Percentiles rank a stretch among this genome's conserved stretches.
phyloP scores from a whole-genome alignment of 2,797 vertebrate species.

The Triplophysa bombifrons region DNA sequence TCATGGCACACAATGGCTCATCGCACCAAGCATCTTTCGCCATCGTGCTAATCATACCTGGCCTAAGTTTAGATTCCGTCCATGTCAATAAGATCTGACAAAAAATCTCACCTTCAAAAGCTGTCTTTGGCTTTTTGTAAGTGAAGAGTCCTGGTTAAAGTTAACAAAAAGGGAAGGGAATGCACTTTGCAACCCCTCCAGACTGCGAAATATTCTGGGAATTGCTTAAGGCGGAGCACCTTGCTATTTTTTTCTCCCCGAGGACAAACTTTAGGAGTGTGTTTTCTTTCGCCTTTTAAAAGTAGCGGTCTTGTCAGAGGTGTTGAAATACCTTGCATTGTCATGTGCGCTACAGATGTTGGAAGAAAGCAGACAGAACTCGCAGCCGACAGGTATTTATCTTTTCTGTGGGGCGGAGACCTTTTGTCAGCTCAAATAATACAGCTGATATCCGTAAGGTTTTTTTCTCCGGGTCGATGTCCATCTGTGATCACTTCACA shows the following conservation, averaged over 20 bases:
- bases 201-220: slow-evolving; percentile 45
- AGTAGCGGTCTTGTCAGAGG: slow-evolving; percentile 57
- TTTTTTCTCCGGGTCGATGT: slow-evolving; percentile 26
- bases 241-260: slow-evolving; percentile 47
- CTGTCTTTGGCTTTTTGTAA: background rate
- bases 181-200: slow-evolving; percentile 32
- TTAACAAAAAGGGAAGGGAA: slow-evolving; percentile 6
- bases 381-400: slow-evolving; percentile 59
- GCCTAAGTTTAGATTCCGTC: slow-evolving; percentile 59
- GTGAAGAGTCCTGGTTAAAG: slow-evolving; percentile 12
- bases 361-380: slow-evolving; percentile 56
- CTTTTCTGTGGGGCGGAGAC: slow-evolving; percentile 45
- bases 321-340: slow-evolving; percentile 67
- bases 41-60: slow-evolving; percentile 53
- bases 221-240: slow-evolving; percentile 31
- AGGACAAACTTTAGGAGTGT: slow-evolving; percentile 49
- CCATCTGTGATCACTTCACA: slow-evolving; percentile 51
- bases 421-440: background rate
- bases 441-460: slow-evolving; percentile 35
- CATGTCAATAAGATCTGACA: slow-evolving; percentile 43
- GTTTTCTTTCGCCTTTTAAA: slow-evolving; percentile 60
- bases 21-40: slow-evolving; percentile 59
- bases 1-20: slow-evolving; percentile 44
- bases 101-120: slow-evolving; percentile 17
- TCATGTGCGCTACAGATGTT: slow-evolving; percentile 72